phyloP scores from a whole-genome alignment of 2,888 invertebrate species.

The Pseudolycoriella hygida region DNA sequence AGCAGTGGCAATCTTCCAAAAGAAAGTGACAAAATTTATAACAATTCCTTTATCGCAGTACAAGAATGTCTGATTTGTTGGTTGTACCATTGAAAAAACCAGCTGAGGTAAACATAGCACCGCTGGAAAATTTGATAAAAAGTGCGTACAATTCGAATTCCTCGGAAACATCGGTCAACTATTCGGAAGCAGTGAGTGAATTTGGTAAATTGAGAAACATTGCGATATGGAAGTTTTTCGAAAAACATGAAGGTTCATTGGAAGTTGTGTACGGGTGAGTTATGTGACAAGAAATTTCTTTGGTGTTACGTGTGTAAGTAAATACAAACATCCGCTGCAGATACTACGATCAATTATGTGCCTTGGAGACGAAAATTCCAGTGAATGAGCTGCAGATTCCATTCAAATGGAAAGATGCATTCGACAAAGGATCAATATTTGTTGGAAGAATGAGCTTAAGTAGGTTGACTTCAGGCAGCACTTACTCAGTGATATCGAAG shows the following conservation, averaged over 20 bases:
- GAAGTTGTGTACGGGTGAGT: conserved; percentile 82
- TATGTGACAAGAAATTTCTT: no score
- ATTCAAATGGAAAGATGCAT: conserved; percentile 99
- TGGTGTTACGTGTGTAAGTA: no score
- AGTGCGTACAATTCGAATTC: conserved; percentile 50
- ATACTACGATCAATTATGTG: conserved; percentile 90
- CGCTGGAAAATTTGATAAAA: conserved; percentile 78
- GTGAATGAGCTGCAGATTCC: conserved; percentile 87
- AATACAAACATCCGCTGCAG: no score
- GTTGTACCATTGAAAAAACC: conserved; percentile 87
- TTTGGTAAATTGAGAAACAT: conserved; percentile 73
- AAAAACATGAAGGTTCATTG: conserved; percentile 82
- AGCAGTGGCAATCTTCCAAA: no score
- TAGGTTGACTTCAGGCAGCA: no score
- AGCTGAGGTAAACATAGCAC: conserved; percentile 86
- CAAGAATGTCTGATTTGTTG: conserved; percentile 46
- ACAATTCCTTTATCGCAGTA: no score
- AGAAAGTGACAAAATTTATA: no score
- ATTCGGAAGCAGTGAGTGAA: conserved; percentile 55
- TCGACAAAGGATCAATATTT: conserved; percentile 88
- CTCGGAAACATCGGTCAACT: conserved; percentile 37
- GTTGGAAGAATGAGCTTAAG: conserved; percentile 82
- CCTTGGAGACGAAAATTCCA: conserved; percentile 86
- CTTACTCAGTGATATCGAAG: no score
- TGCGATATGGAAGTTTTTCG: conserved; percentile 85